These are phyloP conservation scores for Bimastos eiseni DNA, from an alignment of 2,888 invertebrate species.

Conservation along the genomic window DNA sequence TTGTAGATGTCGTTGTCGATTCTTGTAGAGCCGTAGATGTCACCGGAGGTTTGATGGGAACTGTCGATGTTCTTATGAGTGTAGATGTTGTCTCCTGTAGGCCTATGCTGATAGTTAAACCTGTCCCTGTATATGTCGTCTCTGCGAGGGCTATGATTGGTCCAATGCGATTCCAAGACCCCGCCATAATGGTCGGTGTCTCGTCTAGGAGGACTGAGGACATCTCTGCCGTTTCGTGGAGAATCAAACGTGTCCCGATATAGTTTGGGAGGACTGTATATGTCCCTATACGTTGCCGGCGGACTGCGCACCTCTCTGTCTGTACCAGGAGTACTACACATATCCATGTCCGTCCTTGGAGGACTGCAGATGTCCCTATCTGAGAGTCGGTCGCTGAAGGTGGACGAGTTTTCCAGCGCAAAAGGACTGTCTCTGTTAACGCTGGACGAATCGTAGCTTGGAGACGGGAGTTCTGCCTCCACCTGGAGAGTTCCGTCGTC, in stretches of 20 bases:
- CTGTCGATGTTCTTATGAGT: not conserved
- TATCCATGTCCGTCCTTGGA: not conserved
- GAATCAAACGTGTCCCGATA: not conserved
- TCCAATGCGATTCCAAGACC: not conserved
- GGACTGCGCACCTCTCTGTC: not conserved
- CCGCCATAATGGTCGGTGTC: not conserved
- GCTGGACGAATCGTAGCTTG: conserved; percentile 38
- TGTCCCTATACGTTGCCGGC: not conserved
- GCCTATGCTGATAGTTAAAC: not conserved
- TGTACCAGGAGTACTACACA: not conserved
- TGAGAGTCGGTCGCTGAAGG: not conserved
- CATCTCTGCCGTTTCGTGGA: not conserved
- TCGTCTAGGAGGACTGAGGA: not conserved
- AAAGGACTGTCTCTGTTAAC: conserved; percentile 46
- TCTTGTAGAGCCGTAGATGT: not conserved
- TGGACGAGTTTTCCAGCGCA: conserved; percentile 4
- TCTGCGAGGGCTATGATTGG: not conserved
- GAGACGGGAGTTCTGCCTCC: conserved; percentile 42
- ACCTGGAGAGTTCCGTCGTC: conserved; percentile 43
- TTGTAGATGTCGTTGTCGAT: not conserved
- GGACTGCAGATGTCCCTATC: conserved; percentile 18
- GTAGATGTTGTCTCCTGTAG: not conserved
- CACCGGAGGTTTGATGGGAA: not conserved
- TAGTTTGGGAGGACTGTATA: not conserved
- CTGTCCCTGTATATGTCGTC: not conserved